phyloP scores from a whole-genome alignment of 1,140 invertebrate genomes.

The Drosophila nebulosa region DNA sequence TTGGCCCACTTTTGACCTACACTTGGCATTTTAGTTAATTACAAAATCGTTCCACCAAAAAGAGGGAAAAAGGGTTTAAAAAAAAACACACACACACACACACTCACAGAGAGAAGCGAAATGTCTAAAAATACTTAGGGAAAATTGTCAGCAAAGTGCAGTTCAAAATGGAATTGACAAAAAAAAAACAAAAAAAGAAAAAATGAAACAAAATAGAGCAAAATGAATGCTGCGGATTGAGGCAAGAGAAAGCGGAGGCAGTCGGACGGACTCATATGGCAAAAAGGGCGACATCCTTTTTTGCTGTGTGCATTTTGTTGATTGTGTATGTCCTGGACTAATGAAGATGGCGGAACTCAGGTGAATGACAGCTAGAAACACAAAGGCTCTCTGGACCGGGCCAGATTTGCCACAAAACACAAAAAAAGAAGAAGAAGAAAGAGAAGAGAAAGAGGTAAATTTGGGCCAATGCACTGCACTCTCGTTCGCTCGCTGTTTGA shows the following conservation, averaged over 20 bases:
- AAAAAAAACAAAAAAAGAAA: background rate
- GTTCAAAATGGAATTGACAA: conserved; percentile 12
- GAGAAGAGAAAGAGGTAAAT: conserved; percentile 11
- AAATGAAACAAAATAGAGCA: background rate
- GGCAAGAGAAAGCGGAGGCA: too few relatives aligned
- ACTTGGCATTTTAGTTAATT: conserved; percentile 68
- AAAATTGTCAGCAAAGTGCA: conserved; percentile 16
- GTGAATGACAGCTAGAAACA: conserved; percentile 40
- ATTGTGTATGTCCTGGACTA: conserved; percentile 57
- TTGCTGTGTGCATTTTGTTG: conserved; percentile 56
- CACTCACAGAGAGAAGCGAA: background rate
- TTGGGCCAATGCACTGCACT: conserved; percentile 54
- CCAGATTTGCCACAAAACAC: background rate
- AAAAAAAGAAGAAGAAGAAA: too few relatives aligned
- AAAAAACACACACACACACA: background rate
- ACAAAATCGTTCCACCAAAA: conserved; percentile 44
- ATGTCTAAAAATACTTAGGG: conserved; percentile 24
- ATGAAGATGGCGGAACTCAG: conserved; percentile 63
- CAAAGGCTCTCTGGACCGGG: conserved; percentile 11
- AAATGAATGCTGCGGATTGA: too few relatives aligned
- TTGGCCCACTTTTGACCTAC: conserved; percentile 33
- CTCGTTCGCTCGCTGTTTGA: background rate
- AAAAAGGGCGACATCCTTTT: background rate
- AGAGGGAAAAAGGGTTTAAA: background rate
- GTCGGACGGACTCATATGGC: background rate